phyloP scores from a whole-genome alignment of 2,797 vertebrate genomes.

The Anguilla pacifica region DNA sequence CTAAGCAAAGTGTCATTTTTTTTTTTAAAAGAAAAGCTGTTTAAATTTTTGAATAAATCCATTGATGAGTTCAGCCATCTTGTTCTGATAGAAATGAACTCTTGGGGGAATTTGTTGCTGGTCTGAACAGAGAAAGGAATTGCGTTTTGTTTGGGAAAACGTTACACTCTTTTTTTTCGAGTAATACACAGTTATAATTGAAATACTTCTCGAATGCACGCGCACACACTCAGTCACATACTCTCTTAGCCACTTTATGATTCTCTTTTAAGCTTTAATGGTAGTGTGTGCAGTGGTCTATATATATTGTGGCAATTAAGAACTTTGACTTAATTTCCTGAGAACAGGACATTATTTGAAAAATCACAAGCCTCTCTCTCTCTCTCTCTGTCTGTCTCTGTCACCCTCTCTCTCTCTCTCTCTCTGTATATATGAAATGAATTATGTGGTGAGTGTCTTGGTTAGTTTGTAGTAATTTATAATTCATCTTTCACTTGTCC shows the following conservation, averaged over 20 bases:
- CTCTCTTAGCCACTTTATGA: neutral
- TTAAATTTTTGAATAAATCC: constrained; percentile 6
- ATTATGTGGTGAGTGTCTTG: constrained; percentile 23
- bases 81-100: neutral
- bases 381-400: neutral
- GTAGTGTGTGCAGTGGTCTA: neutral
- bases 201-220: neutral
- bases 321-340: too few relatives aligned
- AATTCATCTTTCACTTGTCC: constrained; percentile 70
- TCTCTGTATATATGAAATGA: constrained; percentile 17
- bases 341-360: too few relatives aligned
- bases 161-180: too few relatives aligned
- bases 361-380: constrained; percentile 1
- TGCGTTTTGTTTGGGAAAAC: neutral
- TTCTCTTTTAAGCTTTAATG: neutral
- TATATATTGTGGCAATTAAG: neutral
- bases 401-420: constrained; percentile 27
- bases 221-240: neutral
- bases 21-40: neutral
- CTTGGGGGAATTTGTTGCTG: neutral
- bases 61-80: neutral
- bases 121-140: neutral
- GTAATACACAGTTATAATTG: neutral
- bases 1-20: neutral
- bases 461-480: constrained; percentile 44